Evolutionary conservation across 2,797 vertebrate genomes (phyloP), one percentile per base, ranked within the genome.

Genomic region (Scyliorhinus canicula): DNA sequence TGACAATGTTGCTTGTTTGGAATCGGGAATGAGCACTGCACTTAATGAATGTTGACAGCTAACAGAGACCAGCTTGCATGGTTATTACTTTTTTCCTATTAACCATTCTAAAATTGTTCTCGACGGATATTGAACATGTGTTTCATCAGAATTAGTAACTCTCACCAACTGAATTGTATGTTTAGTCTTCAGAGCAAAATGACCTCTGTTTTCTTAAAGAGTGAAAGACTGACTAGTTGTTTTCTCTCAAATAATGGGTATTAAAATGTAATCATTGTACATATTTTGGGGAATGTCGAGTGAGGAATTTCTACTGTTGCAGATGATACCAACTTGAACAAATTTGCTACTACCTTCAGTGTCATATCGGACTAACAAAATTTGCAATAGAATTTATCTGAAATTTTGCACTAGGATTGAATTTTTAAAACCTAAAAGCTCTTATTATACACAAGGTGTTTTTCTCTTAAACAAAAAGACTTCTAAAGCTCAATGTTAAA

Each of bases 1-100:
- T 21, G n/a, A 91, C 60, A 91, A 44, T 91, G n/a, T 40, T 91
- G 57, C 55, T 90, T 90, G 52, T n/a, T 91, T 63, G 57, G 6
- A 40, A 63, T 63, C 65, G 35, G 57, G 57, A 90, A 57, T 91
- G 88, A 91, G n/a, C 57, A 44, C 19, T 91, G 85, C 52, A 57
- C 55, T 88, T 88, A 88, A 88, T 88, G 88, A 91, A 91, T 57
- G 57, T 63, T 91, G 57, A 91, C 88, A 91, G 88, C 40, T 91
- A 63, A 63, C 57, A 65, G 88, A 65, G 88, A 24, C 88, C 88
- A 91, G 57, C 57, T 91, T 90, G 35, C 55, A 91, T 8, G 44
- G 57, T 91, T 91, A 91, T 91, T 91, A 44, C n/a, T 60, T 91
- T 91, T 91, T n/a, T 65, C 88, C n/a, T 63, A 65, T 44, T 63